Evolutionary conservation across 1,140 invertebrate species (phyloP), one percentile per base, ranked within the genome.

Genomic region (Neodiprion fabricii): DNA sequence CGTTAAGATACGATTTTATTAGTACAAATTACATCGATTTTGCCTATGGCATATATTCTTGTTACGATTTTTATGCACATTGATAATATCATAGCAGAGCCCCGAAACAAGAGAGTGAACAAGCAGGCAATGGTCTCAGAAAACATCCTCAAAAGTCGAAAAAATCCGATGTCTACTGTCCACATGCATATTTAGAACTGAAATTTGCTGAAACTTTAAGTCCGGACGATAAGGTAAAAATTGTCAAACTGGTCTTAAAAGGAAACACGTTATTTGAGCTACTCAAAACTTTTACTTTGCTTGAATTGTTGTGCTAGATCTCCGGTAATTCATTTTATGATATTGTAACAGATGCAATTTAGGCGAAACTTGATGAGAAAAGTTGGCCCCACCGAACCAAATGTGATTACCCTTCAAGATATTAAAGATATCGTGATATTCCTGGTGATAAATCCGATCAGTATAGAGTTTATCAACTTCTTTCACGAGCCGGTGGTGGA

Each of bases 361-460:
- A 84, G 90, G 72, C 88, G 89, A 76, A 81, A 87, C 72, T 91
- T 90, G 80, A 87, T 90, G 81, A 85, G 92, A 75, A 91, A 91
- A 83, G 79, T 90, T 21, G 84, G 85, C 77, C 80, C 87, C 8
- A 87, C 85, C 12, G 89, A 91, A 75, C 73, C 88, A 11, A 89
- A 91, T 74, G 80, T 92, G 21, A 88, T 92, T 14, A 90, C 90
- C 8, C 80, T 92, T 21, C 91, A 93, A 84, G 92, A 93, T 78
- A 85, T 93, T 61, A 93, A 93, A 83, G 91, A 93, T 80, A 87
- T 93, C 40, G 91, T 90, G 1, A 72, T 93, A 72, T 93, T 88
- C 81, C 87, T 90, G 2, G 86, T 91, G 11, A 75, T 84, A 21
- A 85, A 82, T 67, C 87, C 90, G 76, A 83, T 92, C 74, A 90